These are phyloP conservation scores for Sinohyriopsis cumingii DNA, from an alignment of 2,888 invertebrate species.

Conservation along the genomic window DNA sequence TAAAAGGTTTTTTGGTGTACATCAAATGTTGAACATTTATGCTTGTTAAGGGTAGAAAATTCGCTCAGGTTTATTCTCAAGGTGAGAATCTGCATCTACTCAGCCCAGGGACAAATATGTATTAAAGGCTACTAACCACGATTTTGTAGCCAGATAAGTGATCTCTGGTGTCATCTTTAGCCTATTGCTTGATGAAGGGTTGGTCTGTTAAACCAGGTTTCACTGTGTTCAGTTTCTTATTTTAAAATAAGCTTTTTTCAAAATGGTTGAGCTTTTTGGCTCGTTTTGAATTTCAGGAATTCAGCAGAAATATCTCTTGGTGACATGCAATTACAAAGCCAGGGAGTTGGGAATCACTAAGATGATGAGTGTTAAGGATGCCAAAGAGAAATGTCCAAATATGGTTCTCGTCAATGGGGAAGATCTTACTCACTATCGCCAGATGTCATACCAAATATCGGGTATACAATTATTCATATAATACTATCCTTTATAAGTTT, in stretches of 20 bases:
- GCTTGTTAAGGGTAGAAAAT: too few relatives aligned
- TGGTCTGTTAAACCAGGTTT: not conserved
- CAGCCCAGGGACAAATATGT: too few relatives aligned
- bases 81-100: too few relatives aligned
- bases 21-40: too few relatives aligned
- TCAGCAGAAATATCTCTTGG: constrained; percentile 87
- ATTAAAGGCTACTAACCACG: too few relatives aligned
- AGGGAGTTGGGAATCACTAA: constrained; percentile 84
- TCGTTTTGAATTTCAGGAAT: constrained; percentile 75
- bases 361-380: constrained; percentile 85
- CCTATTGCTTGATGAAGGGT: not conserved
- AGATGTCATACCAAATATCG: constrained; percentile 84
- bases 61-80: too few relatives aligned
- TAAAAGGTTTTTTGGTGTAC: too few relatives aligned
- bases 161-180: too few relatives aligned
- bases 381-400: constrained; percentile 82
- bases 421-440: constrained; percentile 86
- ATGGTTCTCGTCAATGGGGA: constrained; percentile 86
- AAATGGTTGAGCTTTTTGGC: not conserved
- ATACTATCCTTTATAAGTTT: too few relatives aligned
- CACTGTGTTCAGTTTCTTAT: not conserved
- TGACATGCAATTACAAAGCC: constrained; percentile 89
- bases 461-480: constrained; percentile 52
- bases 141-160: too few relatives aligned
- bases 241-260: not conserved